Conservation (phyloP, 2,888 invertebrate species). For the Ennomos fuscantarius region DNA sequence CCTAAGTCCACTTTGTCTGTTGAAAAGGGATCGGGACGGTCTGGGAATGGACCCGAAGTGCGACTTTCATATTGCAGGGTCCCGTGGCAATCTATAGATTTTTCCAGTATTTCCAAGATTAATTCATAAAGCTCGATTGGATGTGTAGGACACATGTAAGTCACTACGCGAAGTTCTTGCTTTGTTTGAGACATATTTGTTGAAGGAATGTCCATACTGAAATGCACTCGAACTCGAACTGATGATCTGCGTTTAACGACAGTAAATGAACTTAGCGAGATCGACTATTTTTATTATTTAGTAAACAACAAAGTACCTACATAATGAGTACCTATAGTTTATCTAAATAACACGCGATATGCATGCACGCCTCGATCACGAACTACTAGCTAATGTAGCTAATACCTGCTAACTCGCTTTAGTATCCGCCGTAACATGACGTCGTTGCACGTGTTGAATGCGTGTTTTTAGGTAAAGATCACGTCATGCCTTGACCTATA, state of each 20-base stretch:
- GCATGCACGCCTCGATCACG: constrained; percentile 55
- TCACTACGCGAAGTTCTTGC: constrained; percentile 80
- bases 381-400: constrained; percentile 21
- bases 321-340: constrained; percentile 24
- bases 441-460: constrained; percentile 39
- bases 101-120: constrained; percentile 83
- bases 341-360: constrained; percentile 49
- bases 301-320: constrained; percentile 14
- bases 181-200: constrained; percentile 64
- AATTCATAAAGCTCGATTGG: constrained; percentile 86
- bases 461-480: constrained; percentile 34
- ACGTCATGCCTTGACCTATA: constrained; percentile 10
- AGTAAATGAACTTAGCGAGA: constrained; percentile 11
- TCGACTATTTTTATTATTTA: constrained; percentile 17
- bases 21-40: constrained; percentile 84
- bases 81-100: constrained; percentile 73
- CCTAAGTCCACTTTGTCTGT: constrained; percentile 84
- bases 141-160: constrained; percentile 87
- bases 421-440: constrained; percentile 41
- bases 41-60: constrained; percentile 76
- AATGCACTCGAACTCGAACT: constrained; percentile 23
- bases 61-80: constrained; percentile 86
- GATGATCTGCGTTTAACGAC: constrained; percentile 10
- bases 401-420: constrained; percentile 41
- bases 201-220: constrained; percentile 12